Evolutionary conservation across 1,140 invertebrate species (phyloP).

Genomic region (Papilio helenus): DNA sequence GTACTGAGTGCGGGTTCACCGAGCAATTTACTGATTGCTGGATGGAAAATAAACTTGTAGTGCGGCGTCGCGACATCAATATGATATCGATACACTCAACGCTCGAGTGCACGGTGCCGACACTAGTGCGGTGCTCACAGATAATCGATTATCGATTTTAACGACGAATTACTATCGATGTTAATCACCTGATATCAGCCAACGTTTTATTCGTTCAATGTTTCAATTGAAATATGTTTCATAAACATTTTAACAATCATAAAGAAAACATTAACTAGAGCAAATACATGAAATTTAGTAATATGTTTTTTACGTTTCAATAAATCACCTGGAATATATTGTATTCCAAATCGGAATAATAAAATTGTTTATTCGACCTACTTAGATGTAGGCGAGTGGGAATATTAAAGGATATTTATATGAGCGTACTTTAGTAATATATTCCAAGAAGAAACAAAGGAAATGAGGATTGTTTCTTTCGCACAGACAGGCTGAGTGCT

Average conservation of each 20-base stretch:
- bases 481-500: conserved; percentile 11
- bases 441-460: conserved; percentile 1
- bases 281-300: too few relatives aligned
- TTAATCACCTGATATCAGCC: neutral
- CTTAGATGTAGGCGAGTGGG: neutral
- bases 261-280: too few relatives aligned
- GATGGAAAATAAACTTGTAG: conserved; percentile 2
- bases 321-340: neutral
- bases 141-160: neutral
- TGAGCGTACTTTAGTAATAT: neutral
- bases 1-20: neutral
- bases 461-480: conserved; percentile 13
- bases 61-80: neutral
- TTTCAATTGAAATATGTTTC: too few relatives aligned
- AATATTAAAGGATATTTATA: conserved; percentile 10
- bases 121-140: neutral
- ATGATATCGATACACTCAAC: neutral
- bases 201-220: neutral
- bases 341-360: neutral
- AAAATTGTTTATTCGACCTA: neutral
- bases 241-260: too few relatives aligned
- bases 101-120: neutral
- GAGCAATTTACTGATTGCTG: conserved; percentile 7
- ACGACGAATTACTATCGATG: neutral
- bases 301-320: neutral